Percentiles rank a stretch among this genome's conserved stretches.
phyloP scores from a whole-genome alignment of 2,113 vertebrate species.

The Notechis scutatus region DNA sequence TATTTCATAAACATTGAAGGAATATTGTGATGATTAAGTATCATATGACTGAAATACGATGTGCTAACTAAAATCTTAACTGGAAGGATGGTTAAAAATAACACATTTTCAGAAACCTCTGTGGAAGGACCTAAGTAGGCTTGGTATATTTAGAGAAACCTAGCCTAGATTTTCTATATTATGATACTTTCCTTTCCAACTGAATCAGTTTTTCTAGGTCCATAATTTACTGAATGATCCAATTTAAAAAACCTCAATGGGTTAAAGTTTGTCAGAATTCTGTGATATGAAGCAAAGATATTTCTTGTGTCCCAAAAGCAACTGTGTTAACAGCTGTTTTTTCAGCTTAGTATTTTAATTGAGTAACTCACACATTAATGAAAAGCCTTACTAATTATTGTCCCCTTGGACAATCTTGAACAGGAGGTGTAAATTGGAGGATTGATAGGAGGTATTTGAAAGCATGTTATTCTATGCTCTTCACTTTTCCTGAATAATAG shows the following conservation, averaged over 20 bases:
- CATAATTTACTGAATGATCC: conserved; percentile 34
- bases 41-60: conserved; percentile 44
- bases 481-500: background rate
- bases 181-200: conserved; percentile 61
- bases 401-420: conserved; percentile 28
- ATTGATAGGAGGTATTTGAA: background rate
- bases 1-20: conserved; percentile 48
- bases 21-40: conserved; percentile 56
- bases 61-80: conserved; percentile 58
- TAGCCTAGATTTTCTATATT: conserved; percentile 50
- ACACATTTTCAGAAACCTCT: conserved; percentile 55
- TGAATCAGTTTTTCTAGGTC: conserved; percentile 57
- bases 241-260: conserved; percentile 25
- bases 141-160: conserved; percentile 43
- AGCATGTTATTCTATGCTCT: background rate
- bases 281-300: conserved; percentile 1
- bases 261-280: conserved; percentile 37
- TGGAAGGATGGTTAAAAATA: conserved; percentile 53
- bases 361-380: conserved; percentile 34
- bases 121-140: conserved; percentile 56
- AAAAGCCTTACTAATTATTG: conserved; percentile 36
- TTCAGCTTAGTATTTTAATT: conserved; percentile 36
- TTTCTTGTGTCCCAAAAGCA: conserved; percentile 37
- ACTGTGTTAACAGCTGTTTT: conserved; percentile 30
- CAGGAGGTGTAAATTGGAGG: conserved; percentile 45